phyloP scores from a whole-genome alignment of 1,140 invertebrate genomes.

The Drosophila yakuba region DNA sequence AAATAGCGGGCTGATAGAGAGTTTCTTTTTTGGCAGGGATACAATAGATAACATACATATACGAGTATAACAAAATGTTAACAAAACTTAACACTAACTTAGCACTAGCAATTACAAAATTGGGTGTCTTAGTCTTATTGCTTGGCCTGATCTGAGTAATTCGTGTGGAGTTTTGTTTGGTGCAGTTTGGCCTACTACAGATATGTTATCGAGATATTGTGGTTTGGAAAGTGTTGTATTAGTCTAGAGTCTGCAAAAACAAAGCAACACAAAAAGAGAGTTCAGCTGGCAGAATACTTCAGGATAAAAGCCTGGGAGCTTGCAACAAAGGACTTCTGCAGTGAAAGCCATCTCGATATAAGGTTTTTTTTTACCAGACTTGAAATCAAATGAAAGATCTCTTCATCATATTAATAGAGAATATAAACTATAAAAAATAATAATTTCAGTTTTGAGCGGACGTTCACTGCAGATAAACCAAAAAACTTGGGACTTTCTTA shows the following conservation, averaged over 20 bases:
- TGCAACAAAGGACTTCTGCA: constrained; percentile 5
- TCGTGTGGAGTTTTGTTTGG: constrained; percentile 35
- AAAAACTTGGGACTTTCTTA: not conserved
- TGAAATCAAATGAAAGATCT: no score
- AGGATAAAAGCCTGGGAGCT: constrained; percentile 40
- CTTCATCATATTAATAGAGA: no score
- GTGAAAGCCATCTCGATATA: constrained; percentile 13
- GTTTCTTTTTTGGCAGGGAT: constrained; percentile 34
- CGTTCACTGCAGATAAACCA: not conserved
- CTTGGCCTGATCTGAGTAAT: constrained; percentile 44
- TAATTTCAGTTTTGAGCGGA: no score
- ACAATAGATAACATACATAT: constrained; percentile 4
- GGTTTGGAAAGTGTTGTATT: constrained; percentile 84
- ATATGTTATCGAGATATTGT: constrained; percentile 84
- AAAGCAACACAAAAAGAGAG: constrained; percentile 67
- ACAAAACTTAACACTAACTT: constrained; percentile 53
- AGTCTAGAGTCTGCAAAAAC: constrained; percentile 82
- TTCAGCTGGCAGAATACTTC: constrained; percentile 53
- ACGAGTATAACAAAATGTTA: not conserved
- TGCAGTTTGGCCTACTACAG: constrained; percentile 71
- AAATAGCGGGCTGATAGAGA: constrained; percentile 67
- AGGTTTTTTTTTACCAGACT: no score
- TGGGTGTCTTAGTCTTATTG: constrained; percentile 30
- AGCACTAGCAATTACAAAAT: constrained; percentile 20
- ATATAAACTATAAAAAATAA: no score